Percentiles rank a stretch among this genome's conserved stretches.
Conservation (phyloP, 2,113 vertebrate species). For the Pluvianellus socialis region DNA sequence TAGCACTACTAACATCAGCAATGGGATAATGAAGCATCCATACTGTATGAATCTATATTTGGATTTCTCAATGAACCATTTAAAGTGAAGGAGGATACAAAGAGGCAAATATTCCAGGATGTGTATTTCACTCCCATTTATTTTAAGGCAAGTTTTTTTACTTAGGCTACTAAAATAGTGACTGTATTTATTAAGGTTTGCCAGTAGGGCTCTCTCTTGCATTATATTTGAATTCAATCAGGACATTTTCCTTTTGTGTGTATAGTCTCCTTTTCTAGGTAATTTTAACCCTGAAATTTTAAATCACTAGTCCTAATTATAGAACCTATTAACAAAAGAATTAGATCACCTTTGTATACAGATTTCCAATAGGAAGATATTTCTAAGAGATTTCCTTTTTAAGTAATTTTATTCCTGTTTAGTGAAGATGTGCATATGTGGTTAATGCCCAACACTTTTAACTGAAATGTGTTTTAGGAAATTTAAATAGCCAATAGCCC, state of each 20-base stretch:
- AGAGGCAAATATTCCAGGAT: not conserved
- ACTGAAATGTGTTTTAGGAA: not conserved
- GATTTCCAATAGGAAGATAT: not conserved
- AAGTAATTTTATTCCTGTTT: not conserved
- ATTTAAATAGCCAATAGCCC: not conserved
- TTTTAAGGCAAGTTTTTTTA: not conserved
- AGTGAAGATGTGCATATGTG: not conserved
- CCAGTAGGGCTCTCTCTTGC: conserved; percentile 76
- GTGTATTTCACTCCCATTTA: not conserved
- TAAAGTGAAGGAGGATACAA: not conserved
- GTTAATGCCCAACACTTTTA: not conserved
- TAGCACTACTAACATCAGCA: not conserved
- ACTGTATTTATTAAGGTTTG: conserved; percentile 47
- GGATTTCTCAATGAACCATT: not conserved
- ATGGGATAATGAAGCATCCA: not conserved
- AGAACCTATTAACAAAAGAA: not conserved
- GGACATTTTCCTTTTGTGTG: not conserved
- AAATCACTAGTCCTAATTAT: not conserved
- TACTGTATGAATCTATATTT: not conserved
- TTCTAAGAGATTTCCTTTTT: not conserved
- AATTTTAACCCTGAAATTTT: conserved; percentile 34
- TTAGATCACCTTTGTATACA: not conserved
- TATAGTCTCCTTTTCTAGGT: not conserved
- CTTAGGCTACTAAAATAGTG: not conserved
- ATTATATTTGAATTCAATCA: conserved; percentile 60